Evolutionary conservation across 2,113 vertebrate genomes (phyloP).

Genomic region (Clupea harengus): DNA sequence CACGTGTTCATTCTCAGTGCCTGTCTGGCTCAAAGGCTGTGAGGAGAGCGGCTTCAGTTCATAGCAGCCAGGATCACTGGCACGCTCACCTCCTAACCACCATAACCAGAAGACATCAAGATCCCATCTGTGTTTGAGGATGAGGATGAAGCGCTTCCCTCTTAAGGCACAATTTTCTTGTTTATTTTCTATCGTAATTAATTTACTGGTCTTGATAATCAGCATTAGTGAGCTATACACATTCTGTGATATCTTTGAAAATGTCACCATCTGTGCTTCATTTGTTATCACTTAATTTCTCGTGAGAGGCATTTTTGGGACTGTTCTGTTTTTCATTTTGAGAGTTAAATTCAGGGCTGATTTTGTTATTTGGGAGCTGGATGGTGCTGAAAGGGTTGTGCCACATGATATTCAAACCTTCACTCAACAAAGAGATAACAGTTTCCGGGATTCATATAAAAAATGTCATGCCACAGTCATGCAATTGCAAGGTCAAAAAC

Average conservation of each 20-base stretch:
- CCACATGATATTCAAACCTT: background rate
- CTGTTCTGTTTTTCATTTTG: background rate
- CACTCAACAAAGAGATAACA: background rate
- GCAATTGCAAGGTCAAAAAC: background rate
- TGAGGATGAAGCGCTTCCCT: background rate
- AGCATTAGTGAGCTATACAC: background rate
- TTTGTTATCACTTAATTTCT: background rate
- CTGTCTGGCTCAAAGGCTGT: slow-evolving; percentile 12
- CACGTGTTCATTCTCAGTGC: slow-evolving; percentile 27
- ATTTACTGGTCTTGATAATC: background rate
- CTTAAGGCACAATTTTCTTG: background rate
- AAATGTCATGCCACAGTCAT: background rate
- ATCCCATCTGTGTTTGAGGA: background rate
- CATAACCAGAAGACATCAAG: background rate
- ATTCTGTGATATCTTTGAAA: background rate
- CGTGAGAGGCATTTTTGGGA: background rate
- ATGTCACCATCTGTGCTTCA: background rate
- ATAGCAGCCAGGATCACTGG: background rate
- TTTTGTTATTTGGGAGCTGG: background rate
- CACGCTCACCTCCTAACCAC: background rate
- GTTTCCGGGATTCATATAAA: background rate
- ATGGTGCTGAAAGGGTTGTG: background rate
- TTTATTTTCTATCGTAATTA: background rate
- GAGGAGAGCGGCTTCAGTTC: background rate
- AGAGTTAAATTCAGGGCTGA: background rate